phyloP scores from a whole-genome alignment of 2,797 vertebrate genomes.

The Melanotaenia nigrans region DNA sequence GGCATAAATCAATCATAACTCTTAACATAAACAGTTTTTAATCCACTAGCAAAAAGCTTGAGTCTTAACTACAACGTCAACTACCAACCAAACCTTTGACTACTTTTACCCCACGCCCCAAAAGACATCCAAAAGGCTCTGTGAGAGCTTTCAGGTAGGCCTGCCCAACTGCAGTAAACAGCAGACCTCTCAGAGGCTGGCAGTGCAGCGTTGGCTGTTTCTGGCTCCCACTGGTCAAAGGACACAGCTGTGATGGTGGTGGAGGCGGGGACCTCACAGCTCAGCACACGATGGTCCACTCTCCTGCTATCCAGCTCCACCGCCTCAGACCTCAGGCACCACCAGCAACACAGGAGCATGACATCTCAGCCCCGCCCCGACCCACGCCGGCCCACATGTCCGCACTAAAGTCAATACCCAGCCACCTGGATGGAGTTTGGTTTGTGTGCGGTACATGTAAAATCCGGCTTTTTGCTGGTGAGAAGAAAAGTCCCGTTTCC shows the following conservation, averaged over 20 bases:
- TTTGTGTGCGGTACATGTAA: conserved; percentile 14
- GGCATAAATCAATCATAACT: background rate
- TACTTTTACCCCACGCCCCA: background rate
- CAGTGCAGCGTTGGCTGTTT: conserved; percentile 36
- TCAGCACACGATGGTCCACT: conserved; percentile 87
- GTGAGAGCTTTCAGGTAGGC: conserved; percentile 17
- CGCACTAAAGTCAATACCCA: conserved; percentile 27
- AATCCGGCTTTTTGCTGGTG: conserved; percentile 6
- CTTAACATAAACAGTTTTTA: background rate
- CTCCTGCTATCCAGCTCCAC: conserved; percentile 84
- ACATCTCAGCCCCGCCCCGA: conserved; percentile 81
- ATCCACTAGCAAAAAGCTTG: background rate
- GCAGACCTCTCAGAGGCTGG: conserved; percentile 74
- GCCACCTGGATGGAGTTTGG: conserved; percentile 16
- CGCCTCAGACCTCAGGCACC: conserved; percentile 90
- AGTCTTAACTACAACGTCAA: background rate
- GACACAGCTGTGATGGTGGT: conserved; percentile 65
- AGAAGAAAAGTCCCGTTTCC: conserved; percentile 30
- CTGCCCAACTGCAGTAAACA: conserved; percentile 33
- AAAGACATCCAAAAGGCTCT: conserved; percentile 12
- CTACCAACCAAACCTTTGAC: background rate
- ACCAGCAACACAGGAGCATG: conserved; percentile 92
- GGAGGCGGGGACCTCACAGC: conserved; percentile 68
- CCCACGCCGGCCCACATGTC: conserved; percentile 71
- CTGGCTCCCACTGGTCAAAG: conserved; percentile 72